These are phyloP conservation scores for Vipera latastei DNA, from an alignment of 2,797 vertebrate genomes.

Conservation along the genomic window DNA sequence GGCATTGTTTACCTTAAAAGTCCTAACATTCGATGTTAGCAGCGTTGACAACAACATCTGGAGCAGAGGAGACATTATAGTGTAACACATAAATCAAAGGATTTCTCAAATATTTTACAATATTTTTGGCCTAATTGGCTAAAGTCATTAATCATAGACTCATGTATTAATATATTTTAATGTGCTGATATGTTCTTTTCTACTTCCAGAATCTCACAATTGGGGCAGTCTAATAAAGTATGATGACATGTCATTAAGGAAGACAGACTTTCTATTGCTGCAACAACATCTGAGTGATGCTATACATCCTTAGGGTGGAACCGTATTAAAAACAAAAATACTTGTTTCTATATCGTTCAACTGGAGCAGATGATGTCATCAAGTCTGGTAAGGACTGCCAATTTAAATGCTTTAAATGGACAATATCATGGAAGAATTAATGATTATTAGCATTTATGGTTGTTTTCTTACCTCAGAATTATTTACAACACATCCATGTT, in stretches of 20 bases:
- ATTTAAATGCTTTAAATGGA: background rate
- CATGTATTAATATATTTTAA: background rate
- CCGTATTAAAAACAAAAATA: background rate
- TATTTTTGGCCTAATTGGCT: background rate
- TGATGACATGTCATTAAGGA: background rate
- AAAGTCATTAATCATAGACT: background rate
- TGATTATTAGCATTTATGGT: background rate
- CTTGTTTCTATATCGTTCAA: background rate
- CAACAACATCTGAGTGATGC: background rate
- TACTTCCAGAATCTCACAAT: background rate
- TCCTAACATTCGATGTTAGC: too few species aligned
- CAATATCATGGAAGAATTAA: background rate
- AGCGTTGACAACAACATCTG: background rate
- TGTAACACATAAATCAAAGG: background rate
- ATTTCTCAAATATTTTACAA: background rate
- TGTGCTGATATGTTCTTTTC: background rate
- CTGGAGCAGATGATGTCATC: background rate
- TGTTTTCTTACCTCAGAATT: background rate
- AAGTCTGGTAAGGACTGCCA: background rate
- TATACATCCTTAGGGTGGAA: background rate
- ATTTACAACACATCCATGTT: background rate
- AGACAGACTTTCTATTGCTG: background rate
- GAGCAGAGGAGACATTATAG: background rate
- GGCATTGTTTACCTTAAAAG: too few species aligned
- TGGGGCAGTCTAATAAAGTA: background rate